Conservation (phyloP, 2,113 vertebrate genomes). For the Oryzias woworae region DNA sequence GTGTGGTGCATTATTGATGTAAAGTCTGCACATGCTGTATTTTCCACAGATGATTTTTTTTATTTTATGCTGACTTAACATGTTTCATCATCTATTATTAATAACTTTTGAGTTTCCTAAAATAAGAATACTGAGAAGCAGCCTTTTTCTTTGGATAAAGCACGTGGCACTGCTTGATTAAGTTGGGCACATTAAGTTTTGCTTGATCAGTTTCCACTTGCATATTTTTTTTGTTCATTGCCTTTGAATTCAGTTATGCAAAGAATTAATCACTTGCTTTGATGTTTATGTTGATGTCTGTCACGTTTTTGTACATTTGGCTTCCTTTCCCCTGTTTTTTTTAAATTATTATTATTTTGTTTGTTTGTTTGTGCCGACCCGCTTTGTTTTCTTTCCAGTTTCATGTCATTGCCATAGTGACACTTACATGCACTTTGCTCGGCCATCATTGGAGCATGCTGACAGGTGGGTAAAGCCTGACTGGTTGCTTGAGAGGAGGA, state of each 20-base stretch:
- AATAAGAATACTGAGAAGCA: constrained; percentile 13
- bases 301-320: constrained; percentile 58
- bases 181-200: constrained; percentile 49
- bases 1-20: constrained; percentile 62
- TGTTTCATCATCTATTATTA: constrained; percentile 42
- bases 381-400: constrained; percentile 79
- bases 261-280: constrained; percentile 66
- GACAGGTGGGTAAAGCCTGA: constrained; percentile 74
- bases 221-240: constrained; percentile 64
- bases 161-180: constrained; percentile 34
- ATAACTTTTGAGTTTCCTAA: constrained; percentile 36
- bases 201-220: constrained; percentile 55
- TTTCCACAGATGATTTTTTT: too few relatives aligned
- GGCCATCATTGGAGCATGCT: constrained; percentile 74
- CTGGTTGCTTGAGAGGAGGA: constrained; percentile 36
- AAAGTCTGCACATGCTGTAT: constrained; percentile 18
- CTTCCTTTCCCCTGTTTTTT: constrained; percentile 34
- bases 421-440: constrained; percentile 79
- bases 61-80: constrained; percentile 26
- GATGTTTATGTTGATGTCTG: constrained; percentile 70
- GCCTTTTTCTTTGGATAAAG: constrained; percentile 17
- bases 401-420: constrained; percentile 80
- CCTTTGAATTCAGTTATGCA: constrained; percentile 64
- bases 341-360: constrained; percentile 25
- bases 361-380: constrained; percentile 69